Evolutionary conservation across 2,797 vertebrate genomes (phyloP).

Genomic region (Amblyraja radiata): DNA sequence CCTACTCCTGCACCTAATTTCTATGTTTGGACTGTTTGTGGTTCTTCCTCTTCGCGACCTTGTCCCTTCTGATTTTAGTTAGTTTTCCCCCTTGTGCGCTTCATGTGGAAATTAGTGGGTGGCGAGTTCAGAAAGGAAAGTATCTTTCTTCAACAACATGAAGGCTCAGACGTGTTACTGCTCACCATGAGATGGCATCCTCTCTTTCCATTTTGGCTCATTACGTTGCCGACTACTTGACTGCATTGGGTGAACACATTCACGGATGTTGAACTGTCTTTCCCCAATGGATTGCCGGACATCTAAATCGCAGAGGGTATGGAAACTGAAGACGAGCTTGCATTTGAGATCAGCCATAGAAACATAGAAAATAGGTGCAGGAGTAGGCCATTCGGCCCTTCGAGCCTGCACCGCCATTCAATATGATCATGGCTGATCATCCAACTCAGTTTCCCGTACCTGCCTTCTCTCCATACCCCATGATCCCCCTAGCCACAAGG

Average conservation of each 20-base stretch:
- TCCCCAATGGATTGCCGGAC: background rate
- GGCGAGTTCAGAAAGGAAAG: background rate
- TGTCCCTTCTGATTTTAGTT: no score
- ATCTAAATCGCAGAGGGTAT: background rate
- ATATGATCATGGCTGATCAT: no score
- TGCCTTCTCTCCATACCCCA: no score
- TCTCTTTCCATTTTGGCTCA: background rate
- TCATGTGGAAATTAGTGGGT: background rate
- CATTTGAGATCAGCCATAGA: background rate
- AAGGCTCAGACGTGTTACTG: background rate
- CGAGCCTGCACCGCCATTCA: no score
- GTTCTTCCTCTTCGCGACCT: background rate
- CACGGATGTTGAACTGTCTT: background rate
- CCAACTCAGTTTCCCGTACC: no score
- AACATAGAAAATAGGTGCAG: no score
- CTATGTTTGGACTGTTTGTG: background rate
- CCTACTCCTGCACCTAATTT: no score
- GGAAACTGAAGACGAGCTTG: background rate
- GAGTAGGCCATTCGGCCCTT: no score
- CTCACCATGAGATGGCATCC: background rate
- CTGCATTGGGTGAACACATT: no score
- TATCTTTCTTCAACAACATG: background rate
- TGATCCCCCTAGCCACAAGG: no score
- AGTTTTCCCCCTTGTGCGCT: background rate
- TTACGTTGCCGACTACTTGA: background rate